These are phyloP conservation scores for Scaptomyza pallida DNA, from an alignment of 1,140 invertebrate genomes.

Conservation along the genomic window DNA sequence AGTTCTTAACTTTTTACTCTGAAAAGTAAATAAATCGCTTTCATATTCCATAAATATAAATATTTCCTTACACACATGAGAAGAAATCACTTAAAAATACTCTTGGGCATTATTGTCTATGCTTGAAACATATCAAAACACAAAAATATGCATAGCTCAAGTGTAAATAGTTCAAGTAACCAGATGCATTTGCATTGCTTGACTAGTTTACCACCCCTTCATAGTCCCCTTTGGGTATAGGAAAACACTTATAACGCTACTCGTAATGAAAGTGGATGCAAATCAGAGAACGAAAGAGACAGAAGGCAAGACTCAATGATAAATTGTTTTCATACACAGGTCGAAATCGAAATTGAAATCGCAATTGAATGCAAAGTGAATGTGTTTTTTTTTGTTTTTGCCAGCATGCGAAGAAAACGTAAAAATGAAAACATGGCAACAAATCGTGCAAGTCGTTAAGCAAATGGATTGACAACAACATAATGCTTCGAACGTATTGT, in stretches of 20 bases:
- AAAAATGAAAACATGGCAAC: constrained; percentile 31
- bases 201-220: neutral
- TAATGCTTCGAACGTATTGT: constrained; percentile 44
- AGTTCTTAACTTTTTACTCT: too few relatives aligned
- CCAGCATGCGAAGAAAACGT: constrained; percentile 50
- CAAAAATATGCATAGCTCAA: constrained; percentile 1
- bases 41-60: too few relatives aligned
- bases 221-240: neutral
- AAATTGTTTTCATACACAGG: constrained; percentile 14
- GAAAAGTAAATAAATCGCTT: too few relatives aligned
- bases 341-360: constrained; percentile 6
- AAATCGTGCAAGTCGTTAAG: constrained; percentile 24
- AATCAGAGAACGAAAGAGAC: constrained; percentile 13
- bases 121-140: too few relatives aligned
- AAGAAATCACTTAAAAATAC: too few relatives aligned
- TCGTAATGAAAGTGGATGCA: constrained; percentile 29
- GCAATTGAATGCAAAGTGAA: constrained; percentile 23
- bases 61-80: too few relatives aligned
- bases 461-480: constrained; percentile 35
- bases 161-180: constrained; percentile 5
- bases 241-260: constrained; percentile 23
- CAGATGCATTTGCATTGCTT: constrained; percentile 9
- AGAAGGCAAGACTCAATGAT: neutral
- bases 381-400: too few relatives aligned
- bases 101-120: too few relatives aligned